Percentiles rank a stretch among this genome's conserved stretches.
These are phyloP conservation scores for Mus pahari DNA, from an alignment of 2,113 vertebrate genomes.

Conservation along the genomic window DNA sequence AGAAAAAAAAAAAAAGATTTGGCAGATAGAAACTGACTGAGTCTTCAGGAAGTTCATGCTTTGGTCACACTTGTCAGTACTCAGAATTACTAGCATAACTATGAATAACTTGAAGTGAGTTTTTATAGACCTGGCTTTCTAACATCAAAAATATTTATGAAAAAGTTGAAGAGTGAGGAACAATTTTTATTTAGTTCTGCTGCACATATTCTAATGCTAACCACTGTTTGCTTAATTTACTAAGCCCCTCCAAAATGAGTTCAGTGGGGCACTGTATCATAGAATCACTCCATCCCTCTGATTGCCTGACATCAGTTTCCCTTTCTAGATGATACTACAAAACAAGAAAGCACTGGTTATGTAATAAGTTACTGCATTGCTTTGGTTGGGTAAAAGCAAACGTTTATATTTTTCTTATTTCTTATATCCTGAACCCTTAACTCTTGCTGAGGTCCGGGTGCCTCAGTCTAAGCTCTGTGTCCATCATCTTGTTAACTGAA, in stretches of 20 bases:
- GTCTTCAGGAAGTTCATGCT: background rate
- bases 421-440: constrained; percentile 87
- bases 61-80: background rate
- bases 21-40: background rate
- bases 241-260: constrained; percentile 37
- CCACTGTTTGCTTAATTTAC: background rate
- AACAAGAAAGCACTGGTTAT: constrained; percentile 89
- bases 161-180: constrained; percentile 38
- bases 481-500: constrained; percentile 87
- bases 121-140: constrained; percentile 34
- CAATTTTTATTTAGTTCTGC: constrained; percentile 70
- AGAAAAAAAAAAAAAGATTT: too few relatives aligned
- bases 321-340: constrained; percentile 86
- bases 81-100: background rate
- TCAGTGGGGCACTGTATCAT: constrained; percentile 55
- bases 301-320: constrained; percentile 67
- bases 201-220: constrained; percentile 82
- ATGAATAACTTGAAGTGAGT: constrained; percentile 26
- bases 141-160: background rate
- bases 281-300: background rate
- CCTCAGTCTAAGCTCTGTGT: constrained; percentile 88
- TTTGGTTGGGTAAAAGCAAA: constrained; percentile 92
- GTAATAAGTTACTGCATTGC: constrained; percentile 92
- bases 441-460: constrained; percentile 87
- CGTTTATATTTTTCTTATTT: constrained; percentile 88